Evolutionary conservation across 2,888 invertebrate genomes (phyloP).

Genomic region (Leptogaster cylindrica): DNA sequence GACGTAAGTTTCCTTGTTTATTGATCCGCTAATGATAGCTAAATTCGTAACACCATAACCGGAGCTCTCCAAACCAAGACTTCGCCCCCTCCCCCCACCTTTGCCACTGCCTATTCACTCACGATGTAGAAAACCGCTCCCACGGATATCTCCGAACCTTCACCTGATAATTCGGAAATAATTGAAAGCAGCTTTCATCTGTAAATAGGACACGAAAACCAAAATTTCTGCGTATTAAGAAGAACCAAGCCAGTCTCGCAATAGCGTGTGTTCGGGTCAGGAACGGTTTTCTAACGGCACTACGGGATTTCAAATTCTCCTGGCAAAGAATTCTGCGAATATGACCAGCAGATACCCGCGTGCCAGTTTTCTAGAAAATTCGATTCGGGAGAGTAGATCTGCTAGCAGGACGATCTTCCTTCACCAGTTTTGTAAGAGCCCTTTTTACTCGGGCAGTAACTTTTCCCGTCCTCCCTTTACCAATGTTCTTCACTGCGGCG

Average conservation of each 20-base stretch:
- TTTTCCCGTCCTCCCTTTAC: neutral
- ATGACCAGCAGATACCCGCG: neutral
- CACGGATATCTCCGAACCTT: too few species aligned
- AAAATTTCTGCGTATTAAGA: neutral
- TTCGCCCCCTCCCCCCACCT: too few species aligned
- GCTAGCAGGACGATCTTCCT: neutral
- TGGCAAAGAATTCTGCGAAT: neutral
- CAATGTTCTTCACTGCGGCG: neutral
- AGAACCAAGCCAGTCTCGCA: neutral
- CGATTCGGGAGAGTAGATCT: neutral
- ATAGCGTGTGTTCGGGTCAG: neutral
- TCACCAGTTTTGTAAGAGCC: neutral
- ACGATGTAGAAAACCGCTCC: too few species aligned
- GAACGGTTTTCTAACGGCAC: neutral
- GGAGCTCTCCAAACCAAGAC: too few species aligned
- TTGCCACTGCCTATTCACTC: too few species aligned
- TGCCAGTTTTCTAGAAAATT: neutral
- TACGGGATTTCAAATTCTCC: neutral
- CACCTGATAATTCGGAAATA: neutral
- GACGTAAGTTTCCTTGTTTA: too few species aligned
- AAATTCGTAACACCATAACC: too few species aligned
- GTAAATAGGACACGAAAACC: neutral
- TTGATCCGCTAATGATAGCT: too few species aligned
- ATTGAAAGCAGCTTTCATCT: neutral
- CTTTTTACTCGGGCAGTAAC: neutral